These are phyloP conservation scores for Nycticebus coucang DNA, from an alignment of 2,113 vertebrate genomes.

Conservation along the genomic window DNA sequence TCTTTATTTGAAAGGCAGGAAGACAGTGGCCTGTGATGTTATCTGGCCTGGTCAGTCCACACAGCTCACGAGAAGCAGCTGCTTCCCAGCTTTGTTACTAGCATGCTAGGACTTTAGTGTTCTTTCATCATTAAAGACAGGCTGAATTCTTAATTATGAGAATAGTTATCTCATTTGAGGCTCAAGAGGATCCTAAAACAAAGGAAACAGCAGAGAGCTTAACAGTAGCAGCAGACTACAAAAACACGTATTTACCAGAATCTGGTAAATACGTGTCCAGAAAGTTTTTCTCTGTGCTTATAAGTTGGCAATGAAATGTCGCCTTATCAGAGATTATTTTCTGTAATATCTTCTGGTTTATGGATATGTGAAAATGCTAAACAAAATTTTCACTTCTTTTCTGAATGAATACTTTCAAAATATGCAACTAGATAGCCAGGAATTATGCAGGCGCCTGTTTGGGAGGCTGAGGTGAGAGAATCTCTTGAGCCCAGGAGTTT, in stretches of 20 bases:
- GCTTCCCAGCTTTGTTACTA: neutral
- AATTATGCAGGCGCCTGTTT: too few relatives aligned
- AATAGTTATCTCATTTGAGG: neutral
- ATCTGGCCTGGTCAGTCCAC: neutral
- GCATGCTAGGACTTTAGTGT: neutral
- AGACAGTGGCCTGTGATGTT: neutral
- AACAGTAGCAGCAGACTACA: neutral
- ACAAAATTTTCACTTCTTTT: slow-evolving; percentile 25
- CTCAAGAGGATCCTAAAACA: neutral
- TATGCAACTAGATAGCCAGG: neutral
- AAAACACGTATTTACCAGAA: neutral
- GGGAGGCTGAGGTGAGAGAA: too few relatives aligned
- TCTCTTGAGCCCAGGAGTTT: too few relatives aligned
- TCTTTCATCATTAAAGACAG: neutral
- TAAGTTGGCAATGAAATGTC: neutral
- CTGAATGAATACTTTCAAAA: neutral
- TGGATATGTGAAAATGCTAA: neutral
- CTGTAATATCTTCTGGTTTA: neutral
- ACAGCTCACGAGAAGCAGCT: neutral
- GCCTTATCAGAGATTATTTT: neutral
- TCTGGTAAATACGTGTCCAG: neutral
- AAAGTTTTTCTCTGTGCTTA: slow-evolving; percentile 7
- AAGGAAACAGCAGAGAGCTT: neutral
- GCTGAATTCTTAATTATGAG: neutral
- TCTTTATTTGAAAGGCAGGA: neutral